phyloP scores from a whole-genome alignment of 2,797 vertebrate genomes.

The Staurois parvus region DNA sequence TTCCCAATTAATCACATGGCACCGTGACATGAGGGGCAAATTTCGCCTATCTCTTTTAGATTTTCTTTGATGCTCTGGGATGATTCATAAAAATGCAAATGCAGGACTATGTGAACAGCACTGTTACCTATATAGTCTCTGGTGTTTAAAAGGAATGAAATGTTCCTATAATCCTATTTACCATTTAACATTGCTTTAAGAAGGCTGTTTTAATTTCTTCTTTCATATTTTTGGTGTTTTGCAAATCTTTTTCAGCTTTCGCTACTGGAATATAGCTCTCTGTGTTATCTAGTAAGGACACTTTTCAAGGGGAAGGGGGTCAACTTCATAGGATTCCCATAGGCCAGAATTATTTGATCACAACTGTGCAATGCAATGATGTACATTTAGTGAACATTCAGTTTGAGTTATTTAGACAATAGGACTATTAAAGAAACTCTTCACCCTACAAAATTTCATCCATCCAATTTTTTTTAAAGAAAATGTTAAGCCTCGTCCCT shows the following conservation, averaged over 20 bases:
- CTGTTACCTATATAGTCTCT: slow-evolving; percentile 21
- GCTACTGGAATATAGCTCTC: background rate
- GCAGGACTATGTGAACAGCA: background rate
- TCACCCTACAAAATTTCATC: too few species aligned
- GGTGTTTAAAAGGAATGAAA: slow-evolving; percentile 20
- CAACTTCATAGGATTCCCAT: background rate
- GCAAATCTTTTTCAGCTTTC: slow-evolving; percentile 1
- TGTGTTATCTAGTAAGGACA: background rate
- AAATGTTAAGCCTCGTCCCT: too few species aligned
- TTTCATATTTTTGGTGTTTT: slow-evolving; percentile 10
- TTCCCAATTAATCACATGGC: slow-evolving; percentile 42
- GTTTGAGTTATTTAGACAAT: too few species aligned
- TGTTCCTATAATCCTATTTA: slow-evolving; percentile 37
- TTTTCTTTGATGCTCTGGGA: slow-evolving; percentile 32
- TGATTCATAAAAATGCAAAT: slow-evolving; percentile 49
- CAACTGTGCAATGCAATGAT: too few species aligned
- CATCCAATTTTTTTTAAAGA: too few species aligned
- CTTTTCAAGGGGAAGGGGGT: background rate
- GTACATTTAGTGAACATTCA: too few species aligned
- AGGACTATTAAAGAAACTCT: too few species aligned
- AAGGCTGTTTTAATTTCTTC: background rate
- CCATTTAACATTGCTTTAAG: slow-evolving; percentile 17
- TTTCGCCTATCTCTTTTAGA: background rate
- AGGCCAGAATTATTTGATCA: background rate
- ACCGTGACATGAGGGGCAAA: slow-evolving; percentile 30